Conservation (phyloP, 1,140 invertebrate species). For the Piezodorus guildinii region DNA sequence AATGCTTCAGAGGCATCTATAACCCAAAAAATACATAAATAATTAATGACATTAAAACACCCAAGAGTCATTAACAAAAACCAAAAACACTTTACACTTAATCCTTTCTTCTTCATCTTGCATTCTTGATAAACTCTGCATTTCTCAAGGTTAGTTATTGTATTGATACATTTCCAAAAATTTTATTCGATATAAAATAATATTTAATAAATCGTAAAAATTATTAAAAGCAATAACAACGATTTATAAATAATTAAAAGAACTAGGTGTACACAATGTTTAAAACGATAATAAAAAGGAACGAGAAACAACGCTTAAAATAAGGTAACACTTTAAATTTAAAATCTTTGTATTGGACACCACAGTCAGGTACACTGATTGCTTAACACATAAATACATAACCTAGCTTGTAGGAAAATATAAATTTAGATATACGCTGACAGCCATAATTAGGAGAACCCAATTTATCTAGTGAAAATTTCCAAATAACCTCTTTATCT, state of each 20-base stretch:
- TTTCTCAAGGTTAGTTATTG: neutral
- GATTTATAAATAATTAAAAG: too few relatives aligned
- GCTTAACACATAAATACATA: constrained; percentile 1
- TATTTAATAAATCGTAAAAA: neutral
- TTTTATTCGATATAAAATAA: neutral
- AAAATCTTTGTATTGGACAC: neutral
- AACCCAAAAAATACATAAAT: constrained; percentile 3
- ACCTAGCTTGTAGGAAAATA: constrained; percentile 13
- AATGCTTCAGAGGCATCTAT: constrained; percentile 32
- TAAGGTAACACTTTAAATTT: neutral
- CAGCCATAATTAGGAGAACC: constrained; percentile 3
- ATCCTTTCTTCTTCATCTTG: constrained; percentile 18
- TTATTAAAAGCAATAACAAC: too few relatives aligned
- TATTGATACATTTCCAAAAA: neutral
- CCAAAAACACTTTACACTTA: constrained; percentile 10
- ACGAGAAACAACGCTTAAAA: neutral
- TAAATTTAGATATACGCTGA: constrained; percentile 10
- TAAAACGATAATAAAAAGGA: neutral
- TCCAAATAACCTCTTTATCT: neutral
- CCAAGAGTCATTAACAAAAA: too few relatives aligned
- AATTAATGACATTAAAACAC: too few relatives aligned
- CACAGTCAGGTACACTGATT: constrained; percentile 1
- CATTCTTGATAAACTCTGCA: constrained; percentile 14
- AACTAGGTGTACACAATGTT: neutral
- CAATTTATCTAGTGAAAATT: constrained; percentile 4